Base-by-base conservation (phyloP, 2,888 invertebrate species). In the Branchellion lobata region DNA sequence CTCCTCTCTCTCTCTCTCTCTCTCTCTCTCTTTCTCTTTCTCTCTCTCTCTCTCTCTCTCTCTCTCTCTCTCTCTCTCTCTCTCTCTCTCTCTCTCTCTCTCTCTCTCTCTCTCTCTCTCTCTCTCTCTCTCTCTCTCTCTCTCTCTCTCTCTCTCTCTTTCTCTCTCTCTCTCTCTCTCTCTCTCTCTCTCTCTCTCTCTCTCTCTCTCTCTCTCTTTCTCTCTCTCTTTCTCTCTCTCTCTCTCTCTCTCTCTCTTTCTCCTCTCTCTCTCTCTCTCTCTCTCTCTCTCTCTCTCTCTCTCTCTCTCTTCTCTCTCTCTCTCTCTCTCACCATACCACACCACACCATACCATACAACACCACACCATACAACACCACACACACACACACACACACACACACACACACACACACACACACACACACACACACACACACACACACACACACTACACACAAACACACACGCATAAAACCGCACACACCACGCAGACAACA, bases 61-160 rank as follows among this genome's bases (percentile, higher is more conserved):
- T 68, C 68, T 68, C 68, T 68, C 68, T 68, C 68, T 68, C 68
- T 68, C 68, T 68, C 68, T 68, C 68, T 68, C 68, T 68, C 68
- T 68, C 68, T 68, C 24, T 68, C 68, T 68, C 68, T 68, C 21
- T 68, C 68, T 24, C 68, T 68, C 68, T 68, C 68, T 68, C 24
- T 24, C 68, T 68, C 68, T 68, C 18, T 68, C 27, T 68, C 68
- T 68, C 68, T 51, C 51, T 51, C 51, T 51, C 51, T 51, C 51
- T 51, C 51, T 51, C 51, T 51, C 51, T 51, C 51, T 51, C 51
- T 51, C 51, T 51, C 51, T 51, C 51, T 51, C 51, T 51, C 51
- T 51, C 51, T 51, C 51, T 51, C 51, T 51, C 21, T 51, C 51
- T 51, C 21, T 21, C 21, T 51, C 51, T 51, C 51, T 51, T 51